phyloP scores from a whole-genome alignment of 2,797 vertebrate genomes.

The Alosa sapidissima region DNA sequence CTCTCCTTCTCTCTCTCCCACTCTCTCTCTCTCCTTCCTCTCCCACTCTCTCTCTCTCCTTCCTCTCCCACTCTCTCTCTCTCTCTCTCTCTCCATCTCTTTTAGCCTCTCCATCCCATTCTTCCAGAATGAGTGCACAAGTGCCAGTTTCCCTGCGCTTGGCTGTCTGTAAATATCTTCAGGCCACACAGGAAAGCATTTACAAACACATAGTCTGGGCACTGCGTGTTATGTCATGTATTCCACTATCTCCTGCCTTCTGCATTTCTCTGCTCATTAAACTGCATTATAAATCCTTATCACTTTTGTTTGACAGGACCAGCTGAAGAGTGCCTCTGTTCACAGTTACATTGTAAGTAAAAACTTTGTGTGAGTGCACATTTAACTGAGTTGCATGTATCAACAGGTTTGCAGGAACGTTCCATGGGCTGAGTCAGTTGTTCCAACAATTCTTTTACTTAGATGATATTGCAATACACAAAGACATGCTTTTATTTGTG shows the following conservation, averaged over 20 bases:
- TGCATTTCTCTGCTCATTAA: background rate
- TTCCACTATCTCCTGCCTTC: background rate
- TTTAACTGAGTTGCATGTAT: background rate
- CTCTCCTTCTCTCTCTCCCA: constrained; percentile 53
- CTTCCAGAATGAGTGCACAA: background rate
- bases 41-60: constrained; percentile 18
- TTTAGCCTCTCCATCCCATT: background rate
- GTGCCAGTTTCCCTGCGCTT: background rate
- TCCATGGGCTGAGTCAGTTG: background rate
- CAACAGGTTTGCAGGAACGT: background rate
- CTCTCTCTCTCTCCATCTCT: constrained; percentile 35
- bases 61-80: constrained; percentile 46
- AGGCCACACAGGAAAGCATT: background rate
- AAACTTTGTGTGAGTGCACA: background rate
- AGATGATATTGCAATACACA: background rate
- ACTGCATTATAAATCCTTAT: background rate
- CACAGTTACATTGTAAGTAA: background rate
- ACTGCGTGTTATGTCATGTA: background rate
- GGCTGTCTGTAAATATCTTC: constrained; percentile 15
- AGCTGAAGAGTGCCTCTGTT: background rate
- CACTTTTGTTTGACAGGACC: constrained; percentile 8
- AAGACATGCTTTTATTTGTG: background rate
- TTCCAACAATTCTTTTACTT: background rate
- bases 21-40: constrained; percentile 10
- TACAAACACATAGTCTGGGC: constrained; percentile 19